phyloP scores from a whole-genome alignment of 2,113 vertebrate genomes.

The Rhipidura dahli region DNA sequence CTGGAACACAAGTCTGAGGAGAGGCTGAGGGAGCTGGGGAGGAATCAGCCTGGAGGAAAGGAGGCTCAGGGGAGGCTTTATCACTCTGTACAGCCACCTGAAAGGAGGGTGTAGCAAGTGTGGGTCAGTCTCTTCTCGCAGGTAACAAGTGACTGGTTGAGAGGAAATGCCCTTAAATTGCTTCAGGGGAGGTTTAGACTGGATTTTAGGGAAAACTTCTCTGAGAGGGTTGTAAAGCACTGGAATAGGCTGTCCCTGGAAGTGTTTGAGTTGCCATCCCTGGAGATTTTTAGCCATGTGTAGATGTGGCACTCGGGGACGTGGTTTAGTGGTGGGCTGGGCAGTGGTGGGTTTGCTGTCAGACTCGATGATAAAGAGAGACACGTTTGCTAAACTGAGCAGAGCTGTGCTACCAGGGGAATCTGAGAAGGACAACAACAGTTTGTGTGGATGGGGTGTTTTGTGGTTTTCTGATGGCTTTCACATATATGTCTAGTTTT shows the following conservation, averaged over 20 bases:
- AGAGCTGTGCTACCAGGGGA: not conserved
- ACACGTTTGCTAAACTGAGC: not conserved
- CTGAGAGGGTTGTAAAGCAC: not conserved
- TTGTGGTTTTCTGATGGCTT: not conserved
- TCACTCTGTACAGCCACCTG: too few species aligned
- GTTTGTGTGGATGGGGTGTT: not conserved
- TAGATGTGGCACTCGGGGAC: not conserved
- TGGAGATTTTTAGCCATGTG: not conserved
- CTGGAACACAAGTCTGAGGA: not conserved
- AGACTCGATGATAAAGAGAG: not conserved
- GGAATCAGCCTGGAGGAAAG: too few species aligned
- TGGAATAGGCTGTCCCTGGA: not conserved
- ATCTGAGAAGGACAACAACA: not conserved
- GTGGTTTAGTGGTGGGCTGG: not conserved
- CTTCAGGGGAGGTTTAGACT: not conserved
- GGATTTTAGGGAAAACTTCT: not conserved
- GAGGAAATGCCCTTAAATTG: not conserved
- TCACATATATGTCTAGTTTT: not conserved
- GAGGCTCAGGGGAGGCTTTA: not conserved
- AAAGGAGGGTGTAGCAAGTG: not conserved
- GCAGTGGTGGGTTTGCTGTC: not conserved
- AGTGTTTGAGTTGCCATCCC: not conserved
- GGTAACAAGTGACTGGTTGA: not conserved
- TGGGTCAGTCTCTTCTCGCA: not conserved
- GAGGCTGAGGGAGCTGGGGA: not conserved